Percentiles rank a stretch among this genome's conserved stretches.
Conservation (phyloP, 2,797 vertebrate genomes). For the Geotria australis region DNA sequence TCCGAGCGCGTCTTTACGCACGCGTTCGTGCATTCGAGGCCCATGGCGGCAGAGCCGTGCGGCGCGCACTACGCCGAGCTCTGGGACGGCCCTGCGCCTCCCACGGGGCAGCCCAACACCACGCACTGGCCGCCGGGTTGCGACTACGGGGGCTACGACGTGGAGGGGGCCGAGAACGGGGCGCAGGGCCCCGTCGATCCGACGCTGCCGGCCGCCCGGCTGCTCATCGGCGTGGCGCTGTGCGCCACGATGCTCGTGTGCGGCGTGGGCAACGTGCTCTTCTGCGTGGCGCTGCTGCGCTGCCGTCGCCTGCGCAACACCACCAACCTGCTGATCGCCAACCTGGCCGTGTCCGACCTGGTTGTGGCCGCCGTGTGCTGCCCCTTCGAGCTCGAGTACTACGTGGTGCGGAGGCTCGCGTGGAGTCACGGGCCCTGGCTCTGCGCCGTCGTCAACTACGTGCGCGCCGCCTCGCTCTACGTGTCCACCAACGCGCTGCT, state of each 20-base stretch:
- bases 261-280: slow-evolving; percentile 64
- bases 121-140: slow-evolving; percentile 7
- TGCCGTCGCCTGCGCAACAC: slow-evolving; percentile 79
- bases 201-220: slow-evolving; percentile 56
- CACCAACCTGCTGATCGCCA: slow-evolving; percentile 81
- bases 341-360: slow-evolving; percentile 79
- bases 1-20: too few relatives aligned
- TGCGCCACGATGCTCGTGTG: slow-evolving; percentile 70
- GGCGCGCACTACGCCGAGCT: too few relatives aligned
- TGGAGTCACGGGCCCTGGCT: slow-evolving; percentile 63
- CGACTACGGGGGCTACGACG: slow-evolving; percentile 33
- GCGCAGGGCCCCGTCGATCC: slow-evolving; percentile 39
- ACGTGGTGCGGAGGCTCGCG: slow-evolving; percentile 59
- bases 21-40: too few relatives aligned
- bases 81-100: too few relatives aligned
- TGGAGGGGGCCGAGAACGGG: slow-evolving; percentile 22
- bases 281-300: slow-evolving; percentile 43
- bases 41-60: too few relatives aligned
- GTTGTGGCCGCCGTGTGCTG: slow-evolving; percentile 77
- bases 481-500: slow-evolving; percentile 83
- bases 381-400: slow-evolving; percentile 90
- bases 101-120: too few relatives aligned
- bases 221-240: slow-evolving; percentile 44
- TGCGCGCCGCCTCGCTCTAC: slow-evolving; percentile 60
- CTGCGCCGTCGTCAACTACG: slow-evolving; percentile 63